Evolutionary conservation across 2,888 invertebrate genomes (phyloP).

Genomic region (Pyrrhia umbra): DNA sequence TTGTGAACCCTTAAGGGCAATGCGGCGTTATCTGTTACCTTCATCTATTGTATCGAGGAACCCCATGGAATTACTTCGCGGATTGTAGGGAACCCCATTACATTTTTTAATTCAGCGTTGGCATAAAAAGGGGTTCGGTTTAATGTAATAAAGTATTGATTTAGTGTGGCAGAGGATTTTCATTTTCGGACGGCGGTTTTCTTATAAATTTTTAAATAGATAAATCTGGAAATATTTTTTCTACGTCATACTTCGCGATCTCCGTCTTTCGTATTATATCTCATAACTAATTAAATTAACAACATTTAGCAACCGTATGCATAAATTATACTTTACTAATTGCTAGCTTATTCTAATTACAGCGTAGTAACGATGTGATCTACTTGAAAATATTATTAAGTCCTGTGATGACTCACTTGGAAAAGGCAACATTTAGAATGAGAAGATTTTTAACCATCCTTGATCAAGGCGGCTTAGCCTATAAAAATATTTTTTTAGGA

Average conservation of each 20-base stretch:
- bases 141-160: neutral
- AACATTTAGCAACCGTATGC: constrained; percentile 14
- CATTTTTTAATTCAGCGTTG: constrained; percentile 18
- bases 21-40: constrained; percentile 43
- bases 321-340: constrained; percentile 9
- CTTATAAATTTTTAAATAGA: neutral
- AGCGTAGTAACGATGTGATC: neutral
- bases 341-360: constrained; percentile 4
- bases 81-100: constrained; percentile 29
- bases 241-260: neutral
- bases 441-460: no score
- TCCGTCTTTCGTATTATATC: neutral
- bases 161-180: neutral
- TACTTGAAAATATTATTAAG: neutral
- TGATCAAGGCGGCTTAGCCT: no score
- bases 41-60: constrained; percentile 41
- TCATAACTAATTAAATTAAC: constrained; percentile 24
- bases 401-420: no score
- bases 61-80: constrained; percentile 25
- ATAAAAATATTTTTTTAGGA: no score
- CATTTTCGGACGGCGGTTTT: neutral
- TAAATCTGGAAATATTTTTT: no score
- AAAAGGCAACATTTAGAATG: no score
- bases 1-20: constrained; percentile 37
- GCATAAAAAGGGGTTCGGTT: neutral